Evolutionary conservation across 64 coral and sea anemone genomes (phyloP), one percentile per base, ranked within the genome.

Genomic region (Stichodactyla helianthus): DNA sequence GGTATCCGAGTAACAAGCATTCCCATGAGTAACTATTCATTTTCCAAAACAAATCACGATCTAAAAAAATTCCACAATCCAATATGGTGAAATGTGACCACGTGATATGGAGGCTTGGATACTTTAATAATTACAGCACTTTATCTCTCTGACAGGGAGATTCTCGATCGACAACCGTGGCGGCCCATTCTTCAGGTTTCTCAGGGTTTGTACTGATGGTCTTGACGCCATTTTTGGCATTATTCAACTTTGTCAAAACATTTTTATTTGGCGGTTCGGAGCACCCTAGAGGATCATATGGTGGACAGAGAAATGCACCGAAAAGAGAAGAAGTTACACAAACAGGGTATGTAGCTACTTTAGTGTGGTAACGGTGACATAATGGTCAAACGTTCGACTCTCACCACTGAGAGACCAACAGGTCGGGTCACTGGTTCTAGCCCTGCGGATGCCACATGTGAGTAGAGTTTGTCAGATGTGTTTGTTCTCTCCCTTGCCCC

Each of bases 201-300:
- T 57, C 79, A 7, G 50, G 79, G 4, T 11, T 84, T 25, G 11
- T 84, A 2, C 56, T 89, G 52, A 89, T 83, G 88, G 86, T 99
- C 55, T 68, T 99, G 31, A 56, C 97, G 17, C 97, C 97, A 50
- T 64, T 99, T 82, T 89, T 99, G 77, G 51, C 93, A 58, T 44
- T 99, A 53, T 84, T 93, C 22, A 92, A 76, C 79, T 90, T 95
- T 54, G 77, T 99, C 59, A 99, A 95, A 52, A 70, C 77, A 20
- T 92, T 99, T 83, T 50, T 99, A 20, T 99, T 99, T 53, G 88
- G 90, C 3, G 71, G 86, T 31, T 90, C 93, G 10, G 87, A 94
- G 26, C 88, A 88, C 6, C 81, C 91, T 16, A 83, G 90, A 65
- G 93, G 91, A 59, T 89, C 74, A 14, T 92, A 95, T 51, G 91